Conservation (phyloP, 2,888 invertebrate species). For the Agonum fuliginosum region DNA sequence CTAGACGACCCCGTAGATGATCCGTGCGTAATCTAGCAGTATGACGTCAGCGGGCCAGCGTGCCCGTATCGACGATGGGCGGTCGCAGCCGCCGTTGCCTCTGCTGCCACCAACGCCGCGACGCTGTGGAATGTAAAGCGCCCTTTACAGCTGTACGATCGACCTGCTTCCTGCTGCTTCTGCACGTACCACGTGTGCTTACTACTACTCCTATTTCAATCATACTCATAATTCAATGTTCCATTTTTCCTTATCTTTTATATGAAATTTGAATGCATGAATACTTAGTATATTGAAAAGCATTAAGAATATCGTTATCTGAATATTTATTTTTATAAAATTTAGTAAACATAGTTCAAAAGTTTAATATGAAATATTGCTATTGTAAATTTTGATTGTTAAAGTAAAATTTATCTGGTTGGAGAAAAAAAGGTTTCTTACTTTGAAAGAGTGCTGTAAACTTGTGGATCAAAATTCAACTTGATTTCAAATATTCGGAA, state of each 20-base stretch:
- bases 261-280: too few relatives aligned
- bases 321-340: too few relatives aligned
- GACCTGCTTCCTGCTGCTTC: not conserved
- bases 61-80: constrained; percentile 49
- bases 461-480: too few relatives aligned
- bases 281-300: too few relatives aligned
- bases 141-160: constrained; percentile 28
- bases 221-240: not conserved
- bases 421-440: too few relatives aligned
- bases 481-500: too few relatives aligned
- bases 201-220: not conserved
- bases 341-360: too few relatives aligned
- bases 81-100: not conserved
- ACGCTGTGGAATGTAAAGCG: constrained; percentile 29
- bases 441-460: too few relatives aligned
- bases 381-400: too few relatives aligned
- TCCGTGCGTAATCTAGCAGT: constrained; percentile 54
- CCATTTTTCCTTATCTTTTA: not conserved
- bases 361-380: too few relatives aligned
- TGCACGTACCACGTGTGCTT: not conserved
- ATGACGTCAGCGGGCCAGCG: constrained; percentile 52
- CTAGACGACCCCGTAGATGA: constrained; percentile 47
- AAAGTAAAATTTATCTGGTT: too few relatives aligned
- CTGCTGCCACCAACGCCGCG: not conserved
- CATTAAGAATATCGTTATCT: too few relatives aligned